Conservation (phyloP, 2,888 invertebrate genomes). For the Tillus elongatus region DNA sequence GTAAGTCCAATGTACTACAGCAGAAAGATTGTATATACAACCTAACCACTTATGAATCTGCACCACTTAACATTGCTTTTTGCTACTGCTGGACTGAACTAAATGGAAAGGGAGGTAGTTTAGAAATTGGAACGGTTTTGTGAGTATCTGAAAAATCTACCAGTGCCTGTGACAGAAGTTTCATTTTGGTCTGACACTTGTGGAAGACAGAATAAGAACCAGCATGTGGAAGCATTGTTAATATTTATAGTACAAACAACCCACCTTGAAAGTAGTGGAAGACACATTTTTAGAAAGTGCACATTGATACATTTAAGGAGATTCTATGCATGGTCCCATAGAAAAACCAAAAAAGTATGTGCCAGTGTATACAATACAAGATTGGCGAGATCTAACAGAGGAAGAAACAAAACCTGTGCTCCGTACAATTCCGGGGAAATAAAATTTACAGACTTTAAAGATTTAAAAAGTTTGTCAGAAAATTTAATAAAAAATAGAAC, state of each 20-base stretch:
- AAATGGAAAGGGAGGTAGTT: constrained; percentile 29
- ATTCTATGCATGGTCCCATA: neutral
- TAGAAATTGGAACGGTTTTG: constrained; percentile 27
- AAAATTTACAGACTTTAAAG: neutral
- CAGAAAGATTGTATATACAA: constrained; percentile 28
- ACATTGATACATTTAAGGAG: too few species aligned
- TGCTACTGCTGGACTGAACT: constrained; percentile 28
- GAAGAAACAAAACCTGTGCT: neutral
- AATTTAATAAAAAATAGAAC: too few species aligned
- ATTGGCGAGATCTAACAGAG: neutral
- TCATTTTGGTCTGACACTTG: constrained; percentile 7
- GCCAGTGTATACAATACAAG: neutral
- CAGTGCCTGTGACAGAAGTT: constrained; percentile 15
- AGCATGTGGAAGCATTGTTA: too few species aligned
- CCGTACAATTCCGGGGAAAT: neutral
- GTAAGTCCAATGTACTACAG: constrained; percentile 28
- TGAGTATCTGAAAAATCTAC: constrained; percentile 17
- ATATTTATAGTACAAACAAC: constrained; percentile 18
- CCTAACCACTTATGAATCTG: constrained; percentile 30
- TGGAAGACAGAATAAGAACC: too few species aligned
- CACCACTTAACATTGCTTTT: constrained; percentile 25
- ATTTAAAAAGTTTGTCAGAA: neutral
- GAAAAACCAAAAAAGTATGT: neutral
- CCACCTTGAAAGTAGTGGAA: too few species aligned
- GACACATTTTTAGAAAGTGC: neutral